Evolutionary conservation across 2,113 vertebrate genomes (phyloP).

Genomic region (Coturnix japonica): DNA sequence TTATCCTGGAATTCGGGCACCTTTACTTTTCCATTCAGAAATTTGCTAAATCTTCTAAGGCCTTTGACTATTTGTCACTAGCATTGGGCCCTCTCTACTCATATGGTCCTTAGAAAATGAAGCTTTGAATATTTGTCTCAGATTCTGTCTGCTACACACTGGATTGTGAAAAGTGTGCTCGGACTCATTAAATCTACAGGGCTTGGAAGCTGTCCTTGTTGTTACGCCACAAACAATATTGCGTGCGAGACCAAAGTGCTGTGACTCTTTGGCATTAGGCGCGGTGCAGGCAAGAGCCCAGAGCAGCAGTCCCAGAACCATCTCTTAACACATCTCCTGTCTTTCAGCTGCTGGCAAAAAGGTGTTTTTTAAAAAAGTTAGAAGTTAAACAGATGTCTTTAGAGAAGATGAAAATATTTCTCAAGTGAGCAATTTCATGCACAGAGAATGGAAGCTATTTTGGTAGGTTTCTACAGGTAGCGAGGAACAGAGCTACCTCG

Average conservation of each 20-base stretch:
- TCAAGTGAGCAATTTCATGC: not conserved
- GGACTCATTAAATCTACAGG: not conserved
- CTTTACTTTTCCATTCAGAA: not conserved
- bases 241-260: not conserved
- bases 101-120: not conserved
- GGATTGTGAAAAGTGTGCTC: not conserved
- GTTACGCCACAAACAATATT: not conserved
- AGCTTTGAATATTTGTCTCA: not conserved
- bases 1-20: not conserved
- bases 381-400: not conserved
- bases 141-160: not conserved
- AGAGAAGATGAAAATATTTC: slow-evolving; percentile 6
- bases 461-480: not conserved
- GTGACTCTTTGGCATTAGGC: not conserved
- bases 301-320: not conserved
- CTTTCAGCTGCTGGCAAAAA: slow-evolving; percentile 3
- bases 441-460: not conserved
- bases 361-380: not conserved
- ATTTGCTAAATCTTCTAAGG: not conserved
- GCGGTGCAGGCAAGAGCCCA: not conserved
- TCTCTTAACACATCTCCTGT: not conserved
- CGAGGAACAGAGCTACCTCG: not conserved
- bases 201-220: not conserved
- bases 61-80: not conserved
- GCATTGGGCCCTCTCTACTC: rapidly evolving